A percentile compares a stretch with the other conserved stretches of the same genome.
phyloP scores from a whole-genome alignment of 2,113 vertebrate genomes.

The Myocastor coypus region DNA sequence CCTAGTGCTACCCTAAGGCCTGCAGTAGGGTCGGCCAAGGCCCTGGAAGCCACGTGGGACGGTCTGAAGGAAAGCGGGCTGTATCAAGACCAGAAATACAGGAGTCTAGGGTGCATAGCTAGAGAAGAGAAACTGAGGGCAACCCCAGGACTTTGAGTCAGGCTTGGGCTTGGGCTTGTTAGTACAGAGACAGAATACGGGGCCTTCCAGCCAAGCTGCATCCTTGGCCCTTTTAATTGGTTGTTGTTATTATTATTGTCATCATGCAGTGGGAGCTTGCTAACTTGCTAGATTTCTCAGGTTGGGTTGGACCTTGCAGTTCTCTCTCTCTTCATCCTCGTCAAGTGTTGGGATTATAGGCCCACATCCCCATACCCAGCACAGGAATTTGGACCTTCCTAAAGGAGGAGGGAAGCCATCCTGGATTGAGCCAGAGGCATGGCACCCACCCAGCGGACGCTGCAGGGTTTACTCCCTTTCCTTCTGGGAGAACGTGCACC shows the following conservation, averaged over 20 bases:
- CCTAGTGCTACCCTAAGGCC: fast-evolving
- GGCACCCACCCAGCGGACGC: fast-evolving
- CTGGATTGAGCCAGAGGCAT: no score
- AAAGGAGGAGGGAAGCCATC: neutral
- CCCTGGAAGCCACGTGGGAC: neutral
- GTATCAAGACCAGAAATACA: neutral
- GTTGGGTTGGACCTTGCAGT: neutral
- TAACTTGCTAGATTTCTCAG: neutral
- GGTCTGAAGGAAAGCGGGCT: neutral
- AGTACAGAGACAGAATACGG: neutral
- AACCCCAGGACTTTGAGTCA: neutral
- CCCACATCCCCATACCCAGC: neutral
- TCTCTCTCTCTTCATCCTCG: neutral
- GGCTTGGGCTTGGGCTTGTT: neutral
- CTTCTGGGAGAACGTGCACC: neutral
- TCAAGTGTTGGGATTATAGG: neutral
- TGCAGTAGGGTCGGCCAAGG: fast-evolving
- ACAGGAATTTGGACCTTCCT: neutral
- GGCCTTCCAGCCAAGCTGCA: neutral
- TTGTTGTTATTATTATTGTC: neutral
- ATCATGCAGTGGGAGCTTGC: neutral
- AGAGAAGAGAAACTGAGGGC: neutral
- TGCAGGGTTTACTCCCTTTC: neutral
- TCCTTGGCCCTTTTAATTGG: neutral
- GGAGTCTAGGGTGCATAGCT: fast-evolving